A percentile compares a stretch with the other conserved stretches of the same genome.
These are phyloP conservation scores for Apoderus coryli DNA, from an alignment of 2,888 invertebrate genomes.

Conservation along the genomic window DNA sequence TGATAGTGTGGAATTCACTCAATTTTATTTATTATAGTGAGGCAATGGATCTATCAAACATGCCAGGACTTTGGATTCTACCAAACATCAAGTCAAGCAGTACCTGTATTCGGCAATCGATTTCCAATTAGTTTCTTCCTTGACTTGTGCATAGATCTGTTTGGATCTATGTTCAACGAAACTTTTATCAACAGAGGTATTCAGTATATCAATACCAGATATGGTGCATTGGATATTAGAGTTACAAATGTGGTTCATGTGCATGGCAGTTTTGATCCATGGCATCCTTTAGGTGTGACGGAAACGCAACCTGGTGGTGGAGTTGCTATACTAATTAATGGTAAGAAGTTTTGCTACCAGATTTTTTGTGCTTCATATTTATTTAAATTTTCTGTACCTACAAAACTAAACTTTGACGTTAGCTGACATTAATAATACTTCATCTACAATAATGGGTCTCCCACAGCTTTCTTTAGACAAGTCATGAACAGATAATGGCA, in stretches of 20 bases:
- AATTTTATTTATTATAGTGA: conserved; percentile 38
- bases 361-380: too few relatives aligned
- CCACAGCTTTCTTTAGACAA: too few relatives aligned
- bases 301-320: conserved; percentile 16
- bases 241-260: conserved; percentile 63
- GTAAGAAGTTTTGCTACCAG: too few relatives aligned
- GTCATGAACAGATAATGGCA: too few relatives aligned
- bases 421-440: too few relatives aligned
- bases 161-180: conserved; percentile 54
- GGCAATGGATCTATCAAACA: conserved; percentile 90
- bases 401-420: too few relatives aligned
- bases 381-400: too few relatives aligned
- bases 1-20: too few relatives aligned
- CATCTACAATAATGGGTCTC: too few relatives aligned
- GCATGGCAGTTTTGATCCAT: conserved; percentile 57
- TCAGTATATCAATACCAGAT: conserved; percentile 54
- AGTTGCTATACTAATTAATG: not conserved
- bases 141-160: conserved; percentile 71
- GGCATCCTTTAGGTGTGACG: conserved; percentile 38
- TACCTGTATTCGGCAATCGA: conserved; percentile 53
- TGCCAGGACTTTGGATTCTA: conserved; percentile 94
- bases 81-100: conserved; percentile 64
- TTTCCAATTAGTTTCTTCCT: conserved; percentile 67
- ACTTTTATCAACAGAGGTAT: conserved; percentile 35
- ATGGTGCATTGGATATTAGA: conserved; percentile 56